Evolutionary conservation across 92 coral and sea anemone genomes (phyloP), one percentile per base, ranked within the genome.

Genomic region (Pocillopora meandrina): DNA sequence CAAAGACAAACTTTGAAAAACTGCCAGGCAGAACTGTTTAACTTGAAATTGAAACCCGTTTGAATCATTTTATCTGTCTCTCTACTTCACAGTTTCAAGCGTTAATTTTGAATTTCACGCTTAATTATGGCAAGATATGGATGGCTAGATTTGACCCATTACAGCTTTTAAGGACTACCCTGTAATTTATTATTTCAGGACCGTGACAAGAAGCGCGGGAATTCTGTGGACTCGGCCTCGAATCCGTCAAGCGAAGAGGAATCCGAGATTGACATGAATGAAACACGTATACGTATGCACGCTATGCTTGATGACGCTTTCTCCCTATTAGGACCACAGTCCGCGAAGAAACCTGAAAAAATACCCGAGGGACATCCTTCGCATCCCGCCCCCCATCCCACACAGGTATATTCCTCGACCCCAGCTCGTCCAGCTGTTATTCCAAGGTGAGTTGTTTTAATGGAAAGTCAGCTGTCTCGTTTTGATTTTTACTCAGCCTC

Each of bases 211-310:
- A 70, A 81, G 36, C 68, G 34, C 21, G 90, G 63, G 5, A 83
- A 85, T 65, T 68, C 85, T 2, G 67, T 77, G 3, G 95, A 91
- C 72, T 63, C 80, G 12, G 90, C n/a, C 15, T 71, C 83, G 60
- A 82, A 87, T 56, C 57, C 74, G 12, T 85, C 89, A 19, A 81
- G 92, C 77, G 92, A 59, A 0, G 62, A 85, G 23, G 99, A 97
- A 19, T 97, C 99, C 14, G 92, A 90, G 18, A 91, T 97, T 74
- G 93, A 95, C 85, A 97, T 97, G 99, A 93, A 90, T 12, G 99
- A 97, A 78, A 95, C 99, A 18, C 92, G 98, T 12, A 86, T 92
- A 35, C 94, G 99, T 74, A 95, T 95, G 98, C 98, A 95, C 85
- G 84, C 91, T 9, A 91, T 97, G 58, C 84, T 97, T 18, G 99